Base-by-base conservation (phyloP, 1,140 invertebrate genomes). In the Neocloeon triangulifer region DNA sequence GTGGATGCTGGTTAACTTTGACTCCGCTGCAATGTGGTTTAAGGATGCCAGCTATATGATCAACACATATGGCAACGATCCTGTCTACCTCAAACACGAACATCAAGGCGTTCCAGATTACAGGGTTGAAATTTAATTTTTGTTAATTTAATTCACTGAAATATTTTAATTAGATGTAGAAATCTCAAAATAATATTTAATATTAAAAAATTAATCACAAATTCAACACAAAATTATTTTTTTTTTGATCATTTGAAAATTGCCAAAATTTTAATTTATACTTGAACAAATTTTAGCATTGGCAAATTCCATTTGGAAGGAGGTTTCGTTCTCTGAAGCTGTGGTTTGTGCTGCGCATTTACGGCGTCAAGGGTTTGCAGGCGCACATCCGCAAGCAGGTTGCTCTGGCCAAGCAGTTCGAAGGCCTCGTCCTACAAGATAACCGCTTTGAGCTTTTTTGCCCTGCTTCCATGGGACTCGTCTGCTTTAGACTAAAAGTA, bases 41-140 rank as follows among this genome's bases (percentile, higher is more conserved):
- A 91, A 89, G 48, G 73, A 94, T 48, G 85, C 86, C 10, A 71
- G 69, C 9, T 77, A 79, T 56, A 64, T 95, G 4, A 78, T 95
- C 28, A 72, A 86, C 57, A 82, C 89, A 0, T 97, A 96, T 55
- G 92, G 88, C 45, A 85, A 97, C 0, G 91, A 97, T 56, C 89
- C 91, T 0, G 52, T 95, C 0, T 97, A 97, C 39, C 51, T 92
- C 26, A 84, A 85, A 50, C 80, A 92, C 48, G 79, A 84, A 37
- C 76, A 79, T 52, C 76, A 81, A 59, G 84, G 82, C 20, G 82
- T 77, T 0, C 85, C 86, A 1, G 86, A 92, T 49, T 92, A 89
- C 48, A 73, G 86, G 51, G 72, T 76, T 52, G 46, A 35, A n/a
- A n/a, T n/a, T n/a, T n/a, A n/a, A n/a, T n/a, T n/a, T n/a, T n/a